These are phyloP conservation scores for Megamerina dolium DNA, from an alignment of 2,888 invertebrate species.

Conservation along the genomic window DNA sequence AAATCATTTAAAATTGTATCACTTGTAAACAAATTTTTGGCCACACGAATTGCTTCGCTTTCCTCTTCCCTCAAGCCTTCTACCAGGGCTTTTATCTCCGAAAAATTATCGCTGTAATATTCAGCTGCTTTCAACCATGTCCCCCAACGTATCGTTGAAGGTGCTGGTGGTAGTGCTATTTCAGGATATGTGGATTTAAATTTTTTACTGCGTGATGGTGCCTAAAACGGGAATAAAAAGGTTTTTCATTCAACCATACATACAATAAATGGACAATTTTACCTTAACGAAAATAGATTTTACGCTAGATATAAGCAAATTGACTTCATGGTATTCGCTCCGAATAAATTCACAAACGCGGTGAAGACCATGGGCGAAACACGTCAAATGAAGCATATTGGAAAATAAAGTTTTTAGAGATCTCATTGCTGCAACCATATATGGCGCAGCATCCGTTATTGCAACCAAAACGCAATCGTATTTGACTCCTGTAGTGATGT, in stretches of 20 bases:
- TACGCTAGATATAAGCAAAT: background rate
- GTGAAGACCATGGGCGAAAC: constrained; percentile 1
- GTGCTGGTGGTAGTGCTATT: background rate
- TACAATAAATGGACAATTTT: no score
- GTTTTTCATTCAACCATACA: no score
- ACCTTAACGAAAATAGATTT: constrained; percentile 1
- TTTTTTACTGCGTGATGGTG: background rate
- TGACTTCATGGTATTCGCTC: background rate
- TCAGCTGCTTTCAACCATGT: constrained; percentile 2
- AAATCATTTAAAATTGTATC: no score
- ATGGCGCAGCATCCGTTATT: background rate
- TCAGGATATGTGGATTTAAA: background rate
- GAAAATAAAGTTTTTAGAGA: background rate
- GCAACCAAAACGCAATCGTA: constrained; percentile 1
- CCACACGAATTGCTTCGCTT: no score
- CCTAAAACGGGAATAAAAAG: background rate
- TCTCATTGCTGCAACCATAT: constrained; percentile 1
- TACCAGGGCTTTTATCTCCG: no score
- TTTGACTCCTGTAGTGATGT: background rate
- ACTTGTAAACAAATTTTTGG: no score
- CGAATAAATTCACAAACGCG: background rate
- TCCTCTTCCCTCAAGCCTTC: no score
- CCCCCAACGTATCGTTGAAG: background rate
- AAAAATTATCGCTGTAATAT: no score
- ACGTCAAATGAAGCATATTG: background rate